Evolutionary conservation across 2,797 vertebrate species (phyloP).

Genomic region (Anabas testudineus): DNA sequence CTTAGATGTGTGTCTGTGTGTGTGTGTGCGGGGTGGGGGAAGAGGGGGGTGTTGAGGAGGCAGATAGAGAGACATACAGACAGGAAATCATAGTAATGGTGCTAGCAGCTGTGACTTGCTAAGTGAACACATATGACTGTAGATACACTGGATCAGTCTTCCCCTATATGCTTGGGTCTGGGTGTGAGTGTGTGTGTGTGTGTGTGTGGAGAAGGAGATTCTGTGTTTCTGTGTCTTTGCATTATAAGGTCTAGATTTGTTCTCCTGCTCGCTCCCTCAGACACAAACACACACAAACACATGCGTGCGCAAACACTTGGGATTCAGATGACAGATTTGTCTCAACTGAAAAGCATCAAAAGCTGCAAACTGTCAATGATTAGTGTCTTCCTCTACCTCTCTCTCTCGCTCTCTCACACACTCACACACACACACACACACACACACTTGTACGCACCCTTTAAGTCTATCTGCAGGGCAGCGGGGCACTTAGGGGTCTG

Average conservation of each 20-base stretch:
- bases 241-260: conserved; percentile 39
- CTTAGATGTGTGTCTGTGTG: conserved; percentile 73
- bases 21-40: conserved; percentile 63
- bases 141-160: conserved; percentile 66
- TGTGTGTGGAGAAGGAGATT: conserved; percentile 19
- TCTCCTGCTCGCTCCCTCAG: conserved; percentile 10
- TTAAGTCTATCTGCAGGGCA: conserved; percentile 57
- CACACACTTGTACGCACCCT: conserved; percentile 27
- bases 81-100: conserved; percentile 78
- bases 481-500: conserved; percentile 61
- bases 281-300: conserved; percentile 25
- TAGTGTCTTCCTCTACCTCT: conserved; percentile 12
- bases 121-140: conserved; percentile 80
- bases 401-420: not conserved
- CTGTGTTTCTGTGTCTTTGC: conserved; percentile 10
- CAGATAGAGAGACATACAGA: conserved; percentile 67
- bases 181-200: conserved; percentile 34
- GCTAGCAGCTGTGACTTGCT: conserved; percentile 81
- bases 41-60: conserved; percentile 54
- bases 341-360: conserved; percentile 41
- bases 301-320: conserved; percentile 25
- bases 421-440: conserved; percentile 11
- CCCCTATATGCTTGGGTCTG: conserved; percentile 47
- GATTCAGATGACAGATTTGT: conserved; percentile 33
- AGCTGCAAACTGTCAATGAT: conserved; percentile 31